Percentiles rank a stretch among this genome's conserved stretches.
Conservation (phyloP, 2,888 invertebrate genomes). For the Melieria crassipennis region DNA sequence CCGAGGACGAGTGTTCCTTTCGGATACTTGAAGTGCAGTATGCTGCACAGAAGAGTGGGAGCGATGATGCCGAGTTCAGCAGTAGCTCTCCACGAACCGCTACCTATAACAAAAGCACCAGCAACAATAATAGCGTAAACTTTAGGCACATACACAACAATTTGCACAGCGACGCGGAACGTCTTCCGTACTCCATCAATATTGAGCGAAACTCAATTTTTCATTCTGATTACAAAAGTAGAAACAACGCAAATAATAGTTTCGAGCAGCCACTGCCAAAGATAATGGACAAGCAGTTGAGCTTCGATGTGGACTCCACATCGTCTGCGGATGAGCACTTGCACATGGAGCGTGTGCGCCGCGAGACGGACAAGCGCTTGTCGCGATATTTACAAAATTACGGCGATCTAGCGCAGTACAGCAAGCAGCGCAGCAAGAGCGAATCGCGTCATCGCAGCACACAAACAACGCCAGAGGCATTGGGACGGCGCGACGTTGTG, state of each 20-base stretch:
- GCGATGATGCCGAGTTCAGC: not conserved
- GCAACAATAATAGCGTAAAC: slow-evolving; percentile 11
- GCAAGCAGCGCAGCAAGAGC: slow-evolving; percentile 48
- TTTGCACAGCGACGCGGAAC: slow-evolving; percentile 18
- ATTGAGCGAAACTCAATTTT: slow-evolving; percentile 59
- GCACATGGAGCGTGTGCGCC: slow-evolving; percentile 53
- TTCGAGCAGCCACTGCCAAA: slow-evolving; percentile 47
- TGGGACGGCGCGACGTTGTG: slow-evolving; percentile 56
- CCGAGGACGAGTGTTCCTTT: slow-evolving; percentile 41
- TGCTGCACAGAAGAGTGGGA: slow-evolving; percentile 28
- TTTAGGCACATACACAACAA: slow-evolving; percentile 22
- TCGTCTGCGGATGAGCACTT: slow-evolving; percentile 48
- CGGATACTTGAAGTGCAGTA: slow-evolving; percentile 47
- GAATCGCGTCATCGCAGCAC: slow-evolving; percentile 57
- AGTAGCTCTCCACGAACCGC: not conserved
- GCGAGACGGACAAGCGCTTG: slow-evolving; percentile 56
- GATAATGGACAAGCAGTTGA: slow-evolving; percentile 37
- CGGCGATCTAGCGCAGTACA: slow-evolving; percentile 52
- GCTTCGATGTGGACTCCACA: slow-evolving; percentile 48
- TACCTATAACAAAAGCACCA: not conserved
- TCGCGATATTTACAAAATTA: slow-evolving; percentile 62
- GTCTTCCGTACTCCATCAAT: slow-evolving; percentile 53
- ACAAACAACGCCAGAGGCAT: slow-evolving; percentile 55
- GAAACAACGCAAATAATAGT: slow-evolving; percentile 15
- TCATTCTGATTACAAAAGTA: slow-evolving; percentile 51